A percentile compares a stretch with the other conserved stretches of the same genome.
These are phyloP conservation scores for Cotesia typhae DNA, from an alignment of 1,140 invertebrate species.

Conservation along the genomic window DNA sequence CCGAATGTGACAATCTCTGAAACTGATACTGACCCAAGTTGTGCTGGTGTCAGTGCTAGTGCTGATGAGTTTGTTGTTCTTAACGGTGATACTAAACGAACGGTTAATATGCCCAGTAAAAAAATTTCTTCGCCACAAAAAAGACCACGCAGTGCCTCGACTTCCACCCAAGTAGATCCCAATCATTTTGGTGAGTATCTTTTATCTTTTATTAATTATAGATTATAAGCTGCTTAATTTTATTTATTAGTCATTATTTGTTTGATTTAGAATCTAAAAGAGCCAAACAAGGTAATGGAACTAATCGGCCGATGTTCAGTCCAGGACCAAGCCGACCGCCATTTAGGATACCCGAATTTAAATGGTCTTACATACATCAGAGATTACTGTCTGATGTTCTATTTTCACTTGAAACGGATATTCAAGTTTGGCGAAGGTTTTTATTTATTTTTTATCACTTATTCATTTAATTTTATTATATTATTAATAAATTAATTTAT, in stretches of 20 bases:
- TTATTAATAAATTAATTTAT: constrained; percentile 1
- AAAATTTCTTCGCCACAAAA: constrained; percentile 68
- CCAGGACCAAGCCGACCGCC: constrained; percentile 94
- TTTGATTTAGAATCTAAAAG: constrained; percentile 63
- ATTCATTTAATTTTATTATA: constrained; percentile 23
- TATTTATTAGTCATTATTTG: constrained; percentile 13
- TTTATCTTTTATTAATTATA: constrained; percentile 18
- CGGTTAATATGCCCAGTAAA: constrained; percentile 58
- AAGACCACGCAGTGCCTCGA: constrained; percentile 77
- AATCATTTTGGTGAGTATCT: constrained; percentile 76
- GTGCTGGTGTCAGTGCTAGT: no score
- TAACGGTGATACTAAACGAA: constrained; percentile 46
- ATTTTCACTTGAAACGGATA: constrained; percentile 96
- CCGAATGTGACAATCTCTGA: constrained; percentile 65
- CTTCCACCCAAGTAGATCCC: constrained; percentile 81
- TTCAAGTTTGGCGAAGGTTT: constrained; percentile 89
- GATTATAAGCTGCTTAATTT: neutral
- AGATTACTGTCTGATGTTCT: constrained; percentile 94
- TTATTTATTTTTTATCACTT: constrained; percentile 19
- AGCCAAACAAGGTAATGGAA: constrained; percentile 69
- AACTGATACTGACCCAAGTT: no score
- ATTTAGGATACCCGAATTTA: constrained; percentile 98
- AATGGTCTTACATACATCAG: constrained; percentile 99
- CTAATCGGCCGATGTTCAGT: constrained; percentile 87
- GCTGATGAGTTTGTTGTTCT: constrained; percentile 62